phyloP scores from a whole-genome alignment of 2,888 invertebrate genomes.

The Boloria selene region DNA sequence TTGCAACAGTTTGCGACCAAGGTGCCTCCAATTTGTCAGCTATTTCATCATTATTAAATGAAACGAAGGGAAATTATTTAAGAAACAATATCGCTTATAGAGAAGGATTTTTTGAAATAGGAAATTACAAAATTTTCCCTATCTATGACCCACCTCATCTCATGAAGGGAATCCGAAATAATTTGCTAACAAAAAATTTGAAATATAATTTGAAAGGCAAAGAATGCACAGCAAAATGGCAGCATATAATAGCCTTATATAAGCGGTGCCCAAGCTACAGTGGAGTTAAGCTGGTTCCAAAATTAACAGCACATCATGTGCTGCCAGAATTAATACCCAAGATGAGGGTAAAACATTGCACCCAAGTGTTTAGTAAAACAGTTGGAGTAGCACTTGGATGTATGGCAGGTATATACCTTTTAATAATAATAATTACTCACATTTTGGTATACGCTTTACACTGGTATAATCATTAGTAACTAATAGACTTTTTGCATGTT shows the following conservation, averaged over 20 bases:
- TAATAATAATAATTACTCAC: too few relatives aligned
- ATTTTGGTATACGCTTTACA: too few relatives aligned
- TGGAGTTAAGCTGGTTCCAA: background rate
- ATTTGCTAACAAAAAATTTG: constrained; percentile 5
- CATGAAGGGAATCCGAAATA: constrained; percentile 3
- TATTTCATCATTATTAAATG: constrained; percentile 23
- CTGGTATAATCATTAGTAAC: too few relatives aligned
- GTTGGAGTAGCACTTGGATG: too few relatives aligned
- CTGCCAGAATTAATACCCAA: too few relatives aligned
- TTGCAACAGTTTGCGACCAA: constrained; percentile 30
- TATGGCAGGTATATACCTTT: too few relatives aligned
- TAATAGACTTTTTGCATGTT: too few relatives aligned
- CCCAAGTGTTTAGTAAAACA: too few relatives aligned
- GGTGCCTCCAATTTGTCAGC: constrained; percentile 29
- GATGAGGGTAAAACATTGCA: too few relatives aligned
- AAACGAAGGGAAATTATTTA: constrained; percentile 25
- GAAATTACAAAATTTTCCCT: constrained; percentile 21
- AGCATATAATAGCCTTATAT: background rate
- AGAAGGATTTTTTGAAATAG: constrained; percentile 12
- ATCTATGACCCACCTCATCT: constrained; percentile 3
- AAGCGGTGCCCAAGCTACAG: background rate
- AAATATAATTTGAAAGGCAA: background rate
- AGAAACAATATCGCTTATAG: constrained; percentile 13
- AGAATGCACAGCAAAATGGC: background rate
- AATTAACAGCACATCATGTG: too few relatives aligned